phyloP scores from a whole-genome alignment of 2,797 vertebrate species.

The Rhabdophis nuchalis region DNA sequence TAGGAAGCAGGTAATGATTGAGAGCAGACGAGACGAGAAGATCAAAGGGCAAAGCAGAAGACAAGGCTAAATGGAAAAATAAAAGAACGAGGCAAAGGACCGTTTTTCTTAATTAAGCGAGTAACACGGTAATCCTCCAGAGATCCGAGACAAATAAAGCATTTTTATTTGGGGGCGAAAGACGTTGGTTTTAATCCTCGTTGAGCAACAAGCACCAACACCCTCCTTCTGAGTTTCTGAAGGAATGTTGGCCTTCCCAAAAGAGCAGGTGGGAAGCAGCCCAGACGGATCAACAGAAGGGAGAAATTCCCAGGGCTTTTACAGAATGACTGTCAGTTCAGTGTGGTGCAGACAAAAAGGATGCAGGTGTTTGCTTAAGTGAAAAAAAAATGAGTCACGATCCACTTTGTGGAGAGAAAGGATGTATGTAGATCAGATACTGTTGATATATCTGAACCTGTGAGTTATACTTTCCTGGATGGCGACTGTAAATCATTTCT shows the following conservation, averaged over 20 bases:
- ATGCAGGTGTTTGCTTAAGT: background rate
- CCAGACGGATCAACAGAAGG: conserved; percentile 49
- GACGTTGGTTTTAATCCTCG: conserved; percentile 56
- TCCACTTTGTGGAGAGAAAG: background rate
- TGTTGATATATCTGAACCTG: background rate
- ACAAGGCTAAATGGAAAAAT: background rate
- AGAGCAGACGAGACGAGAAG: background rate
- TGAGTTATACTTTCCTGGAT: background rate
- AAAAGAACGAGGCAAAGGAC: background rate
- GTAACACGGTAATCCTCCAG: conserved; percentile 46
- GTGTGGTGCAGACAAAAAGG: conserved; percentile 30
- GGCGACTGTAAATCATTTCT: background rate
- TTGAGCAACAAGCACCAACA: conserved; percentile 58
- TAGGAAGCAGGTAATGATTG: background rate
- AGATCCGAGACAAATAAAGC: conserved; percentile 59
- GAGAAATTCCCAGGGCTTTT: conserved; percentile 37
- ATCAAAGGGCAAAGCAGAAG: fast-evolving
- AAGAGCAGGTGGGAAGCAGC: conserved; percentile 58
- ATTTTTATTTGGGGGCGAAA: conserved; percentile 52
- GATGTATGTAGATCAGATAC: background rate
- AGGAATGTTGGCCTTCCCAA: conserved; percentile 57
- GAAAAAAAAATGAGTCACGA: fast-evolving
- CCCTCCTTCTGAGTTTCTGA: conserved; percentile 46
- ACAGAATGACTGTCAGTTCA: conserved; percentile 26
- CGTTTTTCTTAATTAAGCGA: conserved; percentile 47